Conservation (phyloP, 2,888 invertebrate genomes). For the Caenorhabditis sp. region DNA sequence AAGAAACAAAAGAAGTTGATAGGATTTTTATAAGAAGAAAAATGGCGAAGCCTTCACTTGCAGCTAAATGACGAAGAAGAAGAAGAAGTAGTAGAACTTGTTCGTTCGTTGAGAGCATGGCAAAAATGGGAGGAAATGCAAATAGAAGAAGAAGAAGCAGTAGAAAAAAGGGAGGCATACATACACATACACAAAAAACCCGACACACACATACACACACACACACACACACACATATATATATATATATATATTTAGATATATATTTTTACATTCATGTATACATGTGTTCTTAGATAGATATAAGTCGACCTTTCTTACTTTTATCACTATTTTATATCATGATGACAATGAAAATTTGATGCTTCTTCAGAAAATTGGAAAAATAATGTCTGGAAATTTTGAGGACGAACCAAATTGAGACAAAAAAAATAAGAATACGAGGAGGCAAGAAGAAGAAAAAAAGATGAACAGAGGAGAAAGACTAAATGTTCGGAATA, state of each 20-base stretch:
- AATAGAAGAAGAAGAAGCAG: slow-evolving; percentile 22
- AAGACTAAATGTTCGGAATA: slow-evolving; percentile 1
- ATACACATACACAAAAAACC: slow-evolving; percentile 8
- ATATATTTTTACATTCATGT: too few relatives aligned
- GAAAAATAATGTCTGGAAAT: too few relatives aligned
- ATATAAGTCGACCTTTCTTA: too few relatives aligned
- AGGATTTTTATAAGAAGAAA: neutral
- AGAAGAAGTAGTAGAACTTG: neutral
- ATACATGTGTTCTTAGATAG: too few relatives aligned
- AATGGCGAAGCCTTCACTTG: neutral
- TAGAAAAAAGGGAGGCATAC: slow-evolving; percentile 11
- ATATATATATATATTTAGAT: too few relatives aligned
- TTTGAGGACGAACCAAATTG: too few relatives aligned
- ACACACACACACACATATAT: neutral
- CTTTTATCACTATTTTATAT: too few relatives aligned
- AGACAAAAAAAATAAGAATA: neutral
- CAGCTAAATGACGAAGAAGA: neutral
- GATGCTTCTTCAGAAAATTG: too few relatives aligned
- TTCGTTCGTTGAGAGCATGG: slow-evolving; percentile 1
- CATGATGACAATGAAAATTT: too few relatives aligned
- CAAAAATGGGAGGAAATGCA: neutral
- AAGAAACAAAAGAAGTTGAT: neutral
- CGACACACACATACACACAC: slow-evolving; percentile 16
- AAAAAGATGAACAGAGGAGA: neutral
- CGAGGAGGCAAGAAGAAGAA: neutral